These are phyloP conservation scores for Oscheius sp. DNA, from an alignment of 2,888 invertebrate genomes.

Conservation along the genomic window DNA sequence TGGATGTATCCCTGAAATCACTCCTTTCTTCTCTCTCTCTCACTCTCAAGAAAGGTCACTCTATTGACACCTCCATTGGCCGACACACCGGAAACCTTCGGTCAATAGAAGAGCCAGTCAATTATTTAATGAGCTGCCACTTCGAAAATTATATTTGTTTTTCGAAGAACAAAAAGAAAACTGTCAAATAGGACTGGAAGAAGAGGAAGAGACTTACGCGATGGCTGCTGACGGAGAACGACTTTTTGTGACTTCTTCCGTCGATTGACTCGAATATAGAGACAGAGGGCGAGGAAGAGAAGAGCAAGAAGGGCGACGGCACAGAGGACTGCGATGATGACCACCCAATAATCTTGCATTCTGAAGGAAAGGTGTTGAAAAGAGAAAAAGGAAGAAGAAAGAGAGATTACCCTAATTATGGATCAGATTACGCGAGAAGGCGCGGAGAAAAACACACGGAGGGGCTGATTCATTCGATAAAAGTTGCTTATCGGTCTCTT, in stretches of 20 bases:
- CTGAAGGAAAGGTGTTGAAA: neutral
- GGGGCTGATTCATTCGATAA: neutral
- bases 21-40: neutral
- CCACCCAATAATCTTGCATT: slow-evolving; percentile 32
- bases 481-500: no score
- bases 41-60: slow-evolving; percentile 13
- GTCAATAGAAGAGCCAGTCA: slow-evolving; percentile 22
- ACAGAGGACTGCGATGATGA: slow-evolving; percentile 26
- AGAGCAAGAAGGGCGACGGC: slow-evolving; percentile 16
- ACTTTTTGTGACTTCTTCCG: slow-evolving; percentile 21
- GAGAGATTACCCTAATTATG: neutral
- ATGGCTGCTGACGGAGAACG: slow-evolving; percentile 18
- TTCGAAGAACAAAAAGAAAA: neutral
- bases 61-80: slow-evolving; percentile 18
- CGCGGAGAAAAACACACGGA: neutral
- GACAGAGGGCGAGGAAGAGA: slow-evolving; percentile 12
- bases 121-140: slow-evolving; percentile 21
- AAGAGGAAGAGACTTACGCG: slow-evolving; percentile 13
- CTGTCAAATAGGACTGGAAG: no score
- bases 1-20: slow-evolving; percentile 41
- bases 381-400: neutral
- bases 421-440: slow-evolving; percentile 9
- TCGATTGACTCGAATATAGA: slow-evolving; percentile 15
- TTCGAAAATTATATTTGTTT: neutral
- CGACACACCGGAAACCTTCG: slow-evolving; percentile 22